Conservation (phyloP, 2,113 vertebrate genomes). For the Dromaius novaehollandiae region DNA sequence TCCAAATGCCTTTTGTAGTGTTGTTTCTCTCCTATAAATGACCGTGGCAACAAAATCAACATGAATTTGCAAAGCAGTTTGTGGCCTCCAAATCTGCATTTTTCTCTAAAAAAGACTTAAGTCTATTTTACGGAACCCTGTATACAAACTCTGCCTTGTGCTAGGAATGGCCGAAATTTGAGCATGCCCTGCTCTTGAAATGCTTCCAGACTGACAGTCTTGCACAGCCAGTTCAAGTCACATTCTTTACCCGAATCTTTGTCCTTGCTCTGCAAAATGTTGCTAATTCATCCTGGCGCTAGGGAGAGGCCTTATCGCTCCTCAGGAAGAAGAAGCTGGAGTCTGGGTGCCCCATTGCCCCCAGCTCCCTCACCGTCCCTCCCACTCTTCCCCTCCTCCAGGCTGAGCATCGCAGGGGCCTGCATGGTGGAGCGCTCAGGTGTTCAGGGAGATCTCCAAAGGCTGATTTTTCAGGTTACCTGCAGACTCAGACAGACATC, state of each 20-base stretch:
- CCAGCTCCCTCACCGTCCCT: fast-evolving
- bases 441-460: not conserved
- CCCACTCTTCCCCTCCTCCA: fast-evolving
- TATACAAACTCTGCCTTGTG: fast-evolving
- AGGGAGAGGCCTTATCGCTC: not conserved
- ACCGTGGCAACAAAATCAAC: not conserved
- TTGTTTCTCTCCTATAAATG: not conserved
- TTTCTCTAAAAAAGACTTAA: not conserved
- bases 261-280: not conserved
- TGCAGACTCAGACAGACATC: not conserved
- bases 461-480: not conserved
- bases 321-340: not conserved
- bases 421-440: not conserved
- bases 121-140: not conserved
- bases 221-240: not conserved
- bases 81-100: not conserved
- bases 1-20: not conserved
- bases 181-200: not conserved
- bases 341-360: not conserved
- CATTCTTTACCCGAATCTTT: not conserved
- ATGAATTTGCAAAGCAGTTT: not conserved
- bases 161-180: not conserved
- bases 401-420: not conserved
- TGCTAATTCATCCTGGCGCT: not conserved
- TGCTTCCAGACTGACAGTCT: not conserved